A percentile compares a stretch with the other conserved stretches of the same genome.
phyloP scores from a whole-genome alignment of 1,140 invertebrate species.

The Rhagoletis zephyria region DNA sequence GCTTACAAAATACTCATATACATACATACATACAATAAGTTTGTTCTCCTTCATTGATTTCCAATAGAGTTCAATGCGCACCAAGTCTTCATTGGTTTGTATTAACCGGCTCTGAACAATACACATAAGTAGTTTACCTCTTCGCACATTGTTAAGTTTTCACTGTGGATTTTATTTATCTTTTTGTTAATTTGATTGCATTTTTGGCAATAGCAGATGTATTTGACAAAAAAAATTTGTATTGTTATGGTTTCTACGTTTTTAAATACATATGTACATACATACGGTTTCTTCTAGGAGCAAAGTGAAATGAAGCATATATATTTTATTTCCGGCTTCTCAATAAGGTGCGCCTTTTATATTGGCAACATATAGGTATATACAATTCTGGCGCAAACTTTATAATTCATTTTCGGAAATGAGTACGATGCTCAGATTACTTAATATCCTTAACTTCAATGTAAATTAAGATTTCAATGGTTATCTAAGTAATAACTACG shows the following conservation, averaged over 20 bases:
- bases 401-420: too few species aligned
- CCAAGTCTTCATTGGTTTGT: background rate
- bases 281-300: background rate
- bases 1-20: background rate
- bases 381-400: too few species aligned
- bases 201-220: background rate
- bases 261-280: background rate
- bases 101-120: background rate
- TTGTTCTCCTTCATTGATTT: background rate
- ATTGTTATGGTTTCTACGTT: background rate
- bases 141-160: background rate
- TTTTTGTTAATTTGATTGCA: background rate
- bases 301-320: conserved; percentile 4
- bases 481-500: too few species aligned
- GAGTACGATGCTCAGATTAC: too few species aligned
- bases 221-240: background rate
- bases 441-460: too few species aligned
- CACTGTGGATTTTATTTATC: background rate
- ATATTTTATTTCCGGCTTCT: background rate
- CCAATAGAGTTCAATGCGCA: background rate
- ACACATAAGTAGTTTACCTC: background rate
- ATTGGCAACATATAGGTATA: too few species aligned
- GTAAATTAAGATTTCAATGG: too few species aligned
- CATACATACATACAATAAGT: too few species aligned
- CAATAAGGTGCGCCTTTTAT: background rate